phyloP scores from a whole-genome alignment of 64 coral and sea anemone species.

The Cladopsammia gracilis region DNA sequence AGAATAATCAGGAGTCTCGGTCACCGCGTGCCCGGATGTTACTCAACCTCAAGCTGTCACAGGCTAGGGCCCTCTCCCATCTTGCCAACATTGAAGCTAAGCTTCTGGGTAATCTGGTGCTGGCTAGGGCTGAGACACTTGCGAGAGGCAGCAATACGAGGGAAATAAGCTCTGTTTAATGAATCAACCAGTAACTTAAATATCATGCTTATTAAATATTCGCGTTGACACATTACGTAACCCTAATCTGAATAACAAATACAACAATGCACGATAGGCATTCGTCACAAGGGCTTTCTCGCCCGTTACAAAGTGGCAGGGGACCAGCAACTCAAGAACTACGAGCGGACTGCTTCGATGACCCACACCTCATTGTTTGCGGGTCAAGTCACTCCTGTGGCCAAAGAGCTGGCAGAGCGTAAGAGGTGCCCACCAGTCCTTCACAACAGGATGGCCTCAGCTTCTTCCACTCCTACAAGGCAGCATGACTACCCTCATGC shows the following conservation, averaged over 20 bases:
- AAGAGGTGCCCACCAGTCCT: neutral
- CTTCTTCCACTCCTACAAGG: neutral
- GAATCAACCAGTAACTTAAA: too few relatives aligned
- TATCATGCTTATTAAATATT: too few relatives aligned
- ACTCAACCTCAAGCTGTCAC: neutral
- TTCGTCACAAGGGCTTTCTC: too few relatives aligned
- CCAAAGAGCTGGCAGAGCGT: neutral
- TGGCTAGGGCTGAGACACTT: too few relatives aligned
- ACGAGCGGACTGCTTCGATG: neutral
- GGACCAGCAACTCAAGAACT: conserved; percentile 2
- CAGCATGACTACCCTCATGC: neutral
- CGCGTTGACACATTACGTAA: too few relatives aligned
- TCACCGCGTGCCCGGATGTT: neutral
- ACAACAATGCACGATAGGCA: too few relatives aligned
- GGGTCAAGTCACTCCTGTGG: neutral
- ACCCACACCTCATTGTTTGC: conserved; percentile 7
- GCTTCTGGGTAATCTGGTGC: neutral
- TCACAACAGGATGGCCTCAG: neutral
- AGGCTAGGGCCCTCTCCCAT: conserved; percentile 17
- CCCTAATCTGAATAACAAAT: too few relatives aligned
- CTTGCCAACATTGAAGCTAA: neutral
- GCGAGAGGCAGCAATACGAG: too few relatives aligned
- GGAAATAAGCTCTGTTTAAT: too few relatives aligned
- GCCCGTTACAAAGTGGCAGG: neutral
- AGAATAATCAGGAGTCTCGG: neutral